Evolutionary conservation across 2,797 vertebrate genomes (phyloP), one percentile per base, ranked within the genome.

Genomic region (Protonibea diacanthus): DNA sequence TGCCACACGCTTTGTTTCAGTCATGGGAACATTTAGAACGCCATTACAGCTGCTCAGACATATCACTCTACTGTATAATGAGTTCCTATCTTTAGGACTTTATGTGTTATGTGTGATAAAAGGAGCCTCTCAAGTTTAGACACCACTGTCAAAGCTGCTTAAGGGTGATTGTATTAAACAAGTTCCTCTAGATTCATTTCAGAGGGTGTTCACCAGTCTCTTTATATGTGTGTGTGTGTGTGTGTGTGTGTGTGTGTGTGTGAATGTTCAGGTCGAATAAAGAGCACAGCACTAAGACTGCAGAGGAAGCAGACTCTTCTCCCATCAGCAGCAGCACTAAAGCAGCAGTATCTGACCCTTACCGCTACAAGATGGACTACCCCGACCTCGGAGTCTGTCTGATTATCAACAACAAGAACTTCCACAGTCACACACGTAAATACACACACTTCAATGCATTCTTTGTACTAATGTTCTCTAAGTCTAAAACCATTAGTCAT

Each of bases 391-490:
- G 92, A 71, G 70, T 23, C 42, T 93, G 93, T 62, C 61, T 94
- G 48, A 87, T 94, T 0, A 91, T 94, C 83, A 94, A 93, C 87
- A 93, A 94, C 45, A 93, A 93, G 87, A 92, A 93, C 82, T 93
- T 94, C 52, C 0, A 83, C 27, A 3, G 0, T 0, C 21, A 2
- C 25, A 88, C 75, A 52, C 2, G 89, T 92, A 88, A 66, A 45
- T 23, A 45, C 51, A 20, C 27, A 38, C 33, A 9, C 33, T 9
- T 9, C 33, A 38, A 0, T 38, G 0, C 8, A 9, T 38, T 38
- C 33, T 38, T 9, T 33, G 33, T 15, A 33, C 29, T 42, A 2
- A 18, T 27, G 18, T 66, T 12, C 33, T 45, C 8, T 42, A 2
- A 12, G 51, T 13, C 21, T 8, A 49, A 6, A 47, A 47, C 8